phyloP scores from a whole-genome alignment of 2,797 vertebrate species.

The Sebastes minor region DNA sequence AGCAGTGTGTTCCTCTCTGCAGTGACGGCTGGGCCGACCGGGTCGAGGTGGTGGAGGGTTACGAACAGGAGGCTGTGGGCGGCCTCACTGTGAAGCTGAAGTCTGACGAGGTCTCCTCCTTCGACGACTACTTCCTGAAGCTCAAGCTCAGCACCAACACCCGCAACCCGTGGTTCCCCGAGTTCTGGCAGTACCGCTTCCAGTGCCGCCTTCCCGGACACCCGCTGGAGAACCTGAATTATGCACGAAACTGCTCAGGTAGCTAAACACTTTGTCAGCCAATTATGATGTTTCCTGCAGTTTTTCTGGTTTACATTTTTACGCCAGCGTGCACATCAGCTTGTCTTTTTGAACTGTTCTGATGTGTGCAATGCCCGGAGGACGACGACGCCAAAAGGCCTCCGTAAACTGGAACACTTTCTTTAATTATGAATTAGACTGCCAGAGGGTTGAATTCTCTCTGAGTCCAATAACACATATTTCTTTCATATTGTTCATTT shows the following conservation, averaged over 20 bases:
- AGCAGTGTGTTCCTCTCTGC: constrained; percentile 22
- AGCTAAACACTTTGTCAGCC: constrained; percentile 45
- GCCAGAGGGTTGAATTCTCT: constrained; percentile 47
- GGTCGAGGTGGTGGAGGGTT: constrained; percentile 97
- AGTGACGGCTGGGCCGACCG: constrained; percentile 99
- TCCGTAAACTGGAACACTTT: constrained; percentile 52
- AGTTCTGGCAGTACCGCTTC: constrained; percentile 98
- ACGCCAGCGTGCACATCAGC: constrained; percentile 11
- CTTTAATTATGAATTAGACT: constrained; percentile 61
- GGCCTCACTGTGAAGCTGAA: constrained; percentile 97
- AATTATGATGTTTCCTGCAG: constrained; percentile 11
- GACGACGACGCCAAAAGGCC: constrained; percentile 46
- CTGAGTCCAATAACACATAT: constrained; percentile 60
- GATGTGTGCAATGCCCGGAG: constrained; percentile 45
- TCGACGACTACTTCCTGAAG: constrained; percentile 94
- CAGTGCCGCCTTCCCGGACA: constrained; percentile 96
- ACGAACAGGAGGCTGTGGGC: constrained; percentile 93
- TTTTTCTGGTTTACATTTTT: constrained; percentile 11
- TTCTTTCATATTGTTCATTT: constrained; percentile 76
- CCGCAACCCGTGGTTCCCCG: constrained; percentile 97
- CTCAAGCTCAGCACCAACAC: constrained; percentile 91
- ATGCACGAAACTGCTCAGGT: constrained; percentile 95
- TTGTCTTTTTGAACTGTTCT: constrained; percentile 42
- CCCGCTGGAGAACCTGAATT: constrained; percentile 90
- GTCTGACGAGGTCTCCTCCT: constrained; percentile 92